phyloP scores from a whole-genome alignment of 2,113 vertebrate genomes.

The Pseudolaguvia tuberculata region DNA sequence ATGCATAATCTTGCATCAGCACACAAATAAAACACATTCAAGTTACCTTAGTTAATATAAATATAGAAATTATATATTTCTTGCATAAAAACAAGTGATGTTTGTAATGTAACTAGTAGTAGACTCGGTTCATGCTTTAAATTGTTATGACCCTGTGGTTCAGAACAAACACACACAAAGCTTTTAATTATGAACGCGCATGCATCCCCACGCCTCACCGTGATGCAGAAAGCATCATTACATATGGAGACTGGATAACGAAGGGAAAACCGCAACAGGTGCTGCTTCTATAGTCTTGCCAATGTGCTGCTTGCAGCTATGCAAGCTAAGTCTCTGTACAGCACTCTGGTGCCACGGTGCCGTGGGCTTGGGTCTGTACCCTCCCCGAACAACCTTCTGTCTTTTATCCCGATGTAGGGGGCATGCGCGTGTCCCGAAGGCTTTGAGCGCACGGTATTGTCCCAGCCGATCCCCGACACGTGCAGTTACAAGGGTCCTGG shows the following conservation, averaged over 20 bases:
- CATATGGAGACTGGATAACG: slow-evolving; percentile 5
- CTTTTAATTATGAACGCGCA: slow-evolving; percentile 37
- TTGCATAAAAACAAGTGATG: background rate
- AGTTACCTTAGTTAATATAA: background rate
- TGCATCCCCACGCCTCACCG: slow-evolving; percentile 14
- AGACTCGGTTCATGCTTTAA: slow-evolving; percentile 53
- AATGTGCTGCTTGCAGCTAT: background rate
- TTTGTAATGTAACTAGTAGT: slow-evolving; percentile 22
- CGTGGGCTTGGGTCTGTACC: background rate
- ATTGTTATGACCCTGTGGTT: slow-evolving; percentile 57
- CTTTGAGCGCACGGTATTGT: slow-evolving; percentile 52
- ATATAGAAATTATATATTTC: background rate
- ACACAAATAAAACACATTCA: background rate
- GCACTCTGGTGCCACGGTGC: background rate
- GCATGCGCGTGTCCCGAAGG: slow-evolving; percentile 50
- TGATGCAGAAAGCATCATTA: slow-evolving; percentile 29
- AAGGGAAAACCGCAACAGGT: slow-evolving; percentile 29
- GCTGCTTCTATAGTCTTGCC: slow-evolving; percentile 11
- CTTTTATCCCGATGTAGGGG: slow-evolving; percentile 42
- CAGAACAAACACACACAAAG: slow-evolving; percentile 55
- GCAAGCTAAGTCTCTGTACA: background rate
- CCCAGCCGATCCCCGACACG: slow-evolving; percentile 58
- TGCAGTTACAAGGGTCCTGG: slow-evolving; percentile 60
- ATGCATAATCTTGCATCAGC: background rate
- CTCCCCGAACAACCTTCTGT: slow-evolving; percentile 21